phyloP scores from a whole-genome alignment of 2,113 vertebrate genomes.

The Otolemur garnettii region DNA sequence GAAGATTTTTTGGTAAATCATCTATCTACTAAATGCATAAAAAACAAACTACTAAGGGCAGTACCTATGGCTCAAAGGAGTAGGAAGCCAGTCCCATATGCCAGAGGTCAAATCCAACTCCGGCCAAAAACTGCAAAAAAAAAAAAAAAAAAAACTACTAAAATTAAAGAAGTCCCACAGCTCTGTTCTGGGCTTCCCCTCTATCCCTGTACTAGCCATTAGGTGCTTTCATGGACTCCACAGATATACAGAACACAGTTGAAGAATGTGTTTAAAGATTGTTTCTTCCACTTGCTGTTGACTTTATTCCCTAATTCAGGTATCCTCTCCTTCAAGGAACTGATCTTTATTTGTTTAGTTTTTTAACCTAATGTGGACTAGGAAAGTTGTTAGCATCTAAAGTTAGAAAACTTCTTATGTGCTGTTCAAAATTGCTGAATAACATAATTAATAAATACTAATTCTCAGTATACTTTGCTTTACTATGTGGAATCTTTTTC shows the following conservation, averaged over 20 bases:
- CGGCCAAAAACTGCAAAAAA: no score
- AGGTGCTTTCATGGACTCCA: fast-evolving
- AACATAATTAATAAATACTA: not conserved
- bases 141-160: no score
- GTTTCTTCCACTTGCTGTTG: not conserved
- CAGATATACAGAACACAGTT: not conserved
- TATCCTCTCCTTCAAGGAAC: not conserved
- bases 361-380: not conserved
- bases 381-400: not conserved
- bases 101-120: no score
- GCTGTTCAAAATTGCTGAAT: not conserved
- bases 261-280: not conserved
- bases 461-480: not conserved
- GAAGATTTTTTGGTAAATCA: not conserved
- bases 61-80: no score
- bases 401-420: not conserved
- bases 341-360: not conserved
- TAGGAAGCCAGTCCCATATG: no score
- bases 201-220: fast-evolving
- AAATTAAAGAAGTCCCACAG: not conserved
- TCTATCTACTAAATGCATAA: not conserved
- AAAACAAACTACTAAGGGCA: not conserved
- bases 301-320: not conserved
- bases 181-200: not conserved
- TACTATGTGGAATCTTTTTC: not conserved